Percentiles rank a stretch among this genome's conserved stretches.
Evolutionary conservation across 2,888 invertebrate species (phyloP).

Genomic region (Proisotoma minuta): DNA sequence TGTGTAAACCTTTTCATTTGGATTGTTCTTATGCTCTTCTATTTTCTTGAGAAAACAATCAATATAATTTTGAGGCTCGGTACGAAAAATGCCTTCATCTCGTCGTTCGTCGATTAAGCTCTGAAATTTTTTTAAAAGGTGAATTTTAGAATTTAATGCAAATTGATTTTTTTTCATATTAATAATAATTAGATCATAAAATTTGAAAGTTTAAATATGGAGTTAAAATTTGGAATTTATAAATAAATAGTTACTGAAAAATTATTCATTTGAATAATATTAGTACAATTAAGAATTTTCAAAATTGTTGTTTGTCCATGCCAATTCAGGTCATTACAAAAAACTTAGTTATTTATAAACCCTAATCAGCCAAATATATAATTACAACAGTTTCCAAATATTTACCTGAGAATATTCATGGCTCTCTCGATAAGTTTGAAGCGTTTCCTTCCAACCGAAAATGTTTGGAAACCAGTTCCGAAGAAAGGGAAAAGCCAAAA

Average conservation of each 20-base stretch:
- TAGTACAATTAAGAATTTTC: too few species aligned
- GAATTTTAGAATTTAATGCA: background rate
- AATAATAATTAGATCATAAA: too few species aligned
- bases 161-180: background rate
- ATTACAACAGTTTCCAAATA: too few species aligned
- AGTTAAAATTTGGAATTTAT: background rate
- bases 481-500: background rate
- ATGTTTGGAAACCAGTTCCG: slow-evolving; percentile 7
- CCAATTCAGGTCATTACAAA: too few species aligned
- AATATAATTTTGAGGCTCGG: slow-evolving; percentile 29
- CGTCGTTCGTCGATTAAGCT: slow-evolving; percentile 25
- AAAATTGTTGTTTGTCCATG: too few species aligned
- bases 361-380: too few species aligned
- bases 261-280: background rate
- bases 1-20: slow-evolving; percentile 17
- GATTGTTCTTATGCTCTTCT: slow-evolving; percentile 13
- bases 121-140: background rate
- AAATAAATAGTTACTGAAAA: background rate
- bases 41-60: slow-evolving; percentile 35
- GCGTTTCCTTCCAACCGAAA: background rate
- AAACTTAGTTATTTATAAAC: too few species aligned
- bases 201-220: too few species aligned
- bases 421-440: slow-evolving; percentile 13
- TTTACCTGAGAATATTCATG: slow-evolving; percentile 15
- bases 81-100: slow-evolving; percentile 19